Percentiles rank a stretch among this genome's conserved stretches.
Evolutionary conservation across 2,888 invertebrate genomes (phyloP).

Genomic region (Onchidella celtica): DNA sequence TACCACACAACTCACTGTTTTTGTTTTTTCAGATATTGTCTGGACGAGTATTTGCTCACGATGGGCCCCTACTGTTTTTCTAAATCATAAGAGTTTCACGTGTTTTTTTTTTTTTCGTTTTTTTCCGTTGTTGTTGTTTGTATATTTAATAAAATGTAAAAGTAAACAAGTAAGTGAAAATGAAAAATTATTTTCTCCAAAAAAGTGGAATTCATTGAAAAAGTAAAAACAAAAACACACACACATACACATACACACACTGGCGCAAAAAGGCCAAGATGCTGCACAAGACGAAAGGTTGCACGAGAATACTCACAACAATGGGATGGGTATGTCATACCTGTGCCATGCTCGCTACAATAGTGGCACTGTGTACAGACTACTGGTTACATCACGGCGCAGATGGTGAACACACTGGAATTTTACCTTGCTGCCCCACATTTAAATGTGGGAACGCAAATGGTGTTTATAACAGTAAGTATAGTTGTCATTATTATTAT

Average conservation of each 20-base stretch:
- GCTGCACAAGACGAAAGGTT: not conserved
- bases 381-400: constrained; percentile 8
- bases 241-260: not conserved
- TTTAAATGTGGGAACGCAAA: constrained; percentile 13
- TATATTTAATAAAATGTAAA: no score
- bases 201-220: no score
- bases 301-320: not conserved
- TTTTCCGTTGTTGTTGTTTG: not conserved
- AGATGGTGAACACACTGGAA: constrained; percentile 7
- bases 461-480: not conserved
- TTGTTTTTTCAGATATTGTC: no score
- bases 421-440: constrained; percentile 33
- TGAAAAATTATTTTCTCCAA: no score
- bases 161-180: no score
- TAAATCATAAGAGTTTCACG: no score
- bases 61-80: no score
- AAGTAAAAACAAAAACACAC: constrained; percentile 18
- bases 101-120: not conserved
- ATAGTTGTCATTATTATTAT: no score
- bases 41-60: no score
- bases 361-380: not conserved
- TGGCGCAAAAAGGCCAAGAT: not conserved
- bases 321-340: constrained; percentile 11
- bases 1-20: no score
- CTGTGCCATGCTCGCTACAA: not conserved